A percentile compares a stretch with the other conserved stretches of the same genome.
Evolutionary conservation across 2,797 vertebrate genomes (phyloP).

Genomic region (Anguilla obscura): DNA sequence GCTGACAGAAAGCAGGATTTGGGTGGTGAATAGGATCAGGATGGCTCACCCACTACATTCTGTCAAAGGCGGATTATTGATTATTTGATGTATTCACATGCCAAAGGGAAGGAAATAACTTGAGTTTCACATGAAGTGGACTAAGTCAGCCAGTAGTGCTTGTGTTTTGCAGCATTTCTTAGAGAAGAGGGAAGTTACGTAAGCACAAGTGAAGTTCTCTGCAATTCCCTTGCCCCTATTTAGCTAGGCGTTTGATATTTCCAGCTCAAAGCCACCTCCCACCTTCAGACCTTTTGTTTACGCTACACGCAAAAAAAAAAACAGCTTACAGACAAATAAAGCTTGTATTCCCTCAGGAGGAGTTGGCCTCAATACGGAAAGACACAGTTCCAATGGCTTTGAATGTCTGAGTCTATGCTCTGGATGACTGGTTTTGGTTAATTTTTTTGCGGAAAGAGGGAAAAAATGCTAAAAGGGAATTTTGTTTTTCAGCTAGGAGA

Average conservation of each 20-base stretch:
- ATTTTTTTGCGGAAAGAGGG: conserved; percentile 6
- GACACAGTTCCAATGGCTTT: not conserved
- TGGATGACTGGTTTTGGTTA: not conserved
- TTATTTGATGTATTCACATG: not conserved
- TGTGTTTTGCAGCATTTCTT: not conserved
- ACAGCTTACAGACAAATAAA: conserved; percentile 12
- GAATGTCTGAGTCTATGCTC: not conserved
- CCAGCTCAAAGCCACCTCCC: not conserved
- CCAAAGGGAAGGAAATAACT: not conserved
- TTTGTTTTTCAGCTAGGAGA: not conserved
- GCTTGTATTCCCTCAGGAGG: not conserved
- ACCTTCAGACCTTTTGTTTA: conserved; percentile 1
- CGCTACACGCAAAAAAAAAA: not conserved
- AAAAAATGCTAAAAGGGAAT: conserved; percentile 9
- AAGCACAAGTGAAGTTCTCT: not conserved
- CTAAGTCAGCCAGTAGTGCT: not conserved
- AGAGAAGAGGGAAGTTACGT: not conserved
- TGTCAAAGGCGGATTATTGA: not conserved
- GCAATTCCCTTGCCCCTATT: not conserved
- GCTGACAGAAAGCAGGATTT: not conserved
- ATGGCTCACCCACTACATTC: not conserved
- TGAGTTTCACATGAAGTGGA: not conserved
- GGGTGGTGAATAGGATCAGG: not conserved
- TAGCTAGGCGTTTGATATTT: not conserved
- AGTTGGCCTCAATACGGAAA: not conserved